Evolutionary conservation across 2,888 invertebrate species (phyloP), one percentile per base, ranked within the genome.

Genomic region (Abrostola triplasia): DNA sequence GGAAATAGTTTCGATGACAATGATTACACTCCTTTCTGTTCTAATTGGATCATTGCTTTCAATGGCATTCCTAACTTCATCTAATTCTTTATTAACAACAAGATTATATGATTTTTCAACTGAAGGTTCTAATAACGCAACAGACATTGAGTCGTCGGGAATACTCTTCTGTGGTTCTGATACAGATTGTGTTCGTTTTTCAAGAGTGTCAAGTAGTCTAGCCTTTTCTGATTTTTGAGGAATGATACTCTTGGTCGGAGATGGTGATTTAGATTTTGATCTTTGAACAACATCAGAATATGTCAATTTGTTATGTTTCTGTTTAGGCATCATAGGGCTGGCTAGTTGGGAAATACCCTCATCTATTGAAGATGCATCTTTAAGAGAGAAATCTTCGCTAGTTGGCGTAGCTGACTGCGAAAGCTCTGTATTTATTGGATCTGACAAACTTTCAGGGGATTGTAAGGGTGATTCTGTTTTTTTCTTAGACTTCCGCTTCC

Each of bases 1-100:
- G 0, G 97, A 97, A 48, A 98, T 97, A 0, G 96, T 97, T 88
- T 98, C 97, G 52, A 98, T 96, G 0, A 97, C 96, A 35, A 96
- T 96, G 9, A 97, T 95, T 10, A 98, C 95, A 48, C 96, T 96
- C 77, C 96, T 96, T 87, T 97, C 97, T 47, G 97, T 95, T 11
- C 95, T 89, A 0, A 91, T 88, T 5, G 95, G 91, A 84, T 97
- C 95, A 44, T 95, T 94, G 67, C 87, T 91, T 54, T 95, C 91
- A 10, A 97, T 92, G 1, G 97, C 96, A 61, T 93, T 90, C 78
- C 95, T 95, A 6, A 97, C 84, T 59, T 95, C 92, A 52, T 93
- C 88, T 61, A 97, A 83, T 84, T 96, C 95, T 56, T 96, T 95
- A 63, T 95, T 95, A 4, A 98, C 94, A 36, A 96, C 95, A 7